phyloP scores from a whole-genome alignment of 2,888 invertebrate genomes.

The Drosophila testacea region DNA sequence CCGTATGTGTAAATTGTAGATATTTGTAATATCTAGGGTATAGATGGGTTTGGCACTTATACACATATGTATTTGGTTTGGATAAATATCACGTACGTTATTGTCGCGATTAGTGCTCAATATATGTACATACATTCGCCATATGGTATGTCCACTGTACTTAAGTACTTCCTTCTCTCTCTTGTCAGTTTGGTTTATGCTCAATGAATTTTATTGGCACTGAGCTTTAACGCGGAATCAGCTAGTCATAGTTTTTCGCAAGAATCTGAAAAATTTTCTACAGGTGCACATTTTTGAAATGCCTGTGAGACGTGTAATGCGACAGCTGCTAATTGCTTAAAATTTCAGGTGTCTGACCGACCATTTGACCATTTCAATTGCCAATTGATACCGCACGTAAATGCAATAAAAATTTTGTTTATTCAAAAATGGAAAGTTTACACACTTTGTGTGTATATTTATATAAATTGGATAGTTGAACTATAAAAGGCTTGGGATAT shows the following conservation, averaged over 20 bases:
- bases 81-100: too few species aligned
- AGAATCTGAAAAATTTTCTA: conserved; percentile 39
- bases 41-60: too few species aligned
- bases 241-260: conserved; percentile 21
- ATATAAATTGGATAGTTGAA: conserved; percentile 20
- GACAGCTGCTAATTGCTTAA: conserved; percentile 73
- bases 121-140: background rate
- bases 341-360: conserved; percentile 57
- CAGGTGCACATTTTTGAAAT: conserved; percentile 67
- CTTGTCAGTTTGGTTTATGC: conserved; percentile 1
- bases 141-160: conserved; percentile 14
- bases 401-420: conserved; percentile 52
- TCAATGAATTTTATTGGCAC: conserved; percentile 42
- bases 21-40: too few species aligned
- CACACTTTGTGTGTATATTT: conserved; percentile 6
- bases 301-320: conserved; percentile 44
- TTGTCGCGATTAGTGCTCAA: too few species aligned
- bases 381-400: conserved; percentile 65
- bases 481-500: conserved; percentile 41
- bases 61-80: too few species aligned
- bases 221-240: conserved; percentile 57
- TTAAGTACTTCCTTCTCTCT: background rate
- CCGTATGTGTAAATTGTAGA: too few species aligned
- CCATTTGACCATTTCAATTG: conserved; percentile 21
- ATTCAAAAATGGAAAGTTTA: conserved; percentile 62